Evolutionary conservation across 1,140 invertebrate genomes (phyloP), one percentile per base, ranked within the genome.

Genomic region (Hestina assimilis): DNA sequence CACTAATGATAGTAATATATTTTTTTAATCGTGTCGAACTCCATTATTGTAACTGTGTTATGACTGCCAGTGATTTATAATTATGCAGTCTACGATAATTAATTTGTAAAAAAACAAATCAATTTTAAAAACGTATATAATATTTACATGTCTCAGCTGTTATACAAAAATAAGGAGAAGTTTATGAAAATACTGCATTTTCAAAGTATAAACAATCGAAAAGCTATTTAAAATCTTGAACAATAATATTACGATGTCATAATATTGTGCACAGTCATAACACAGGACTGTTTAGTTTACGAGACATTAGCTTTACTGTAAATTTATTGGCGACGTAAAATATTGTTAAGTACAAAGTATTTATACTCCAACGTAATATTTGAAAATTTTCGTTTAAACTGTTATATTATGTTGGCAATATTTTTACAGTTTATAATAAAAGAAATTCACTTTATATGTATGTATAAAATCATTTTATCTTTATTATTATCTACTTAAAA

Each of bases 1-100:
- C 48, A 50, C 43, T 65, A 53, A 54, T 50, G 51, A 51, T 55
- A 59, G 47, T 54, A 29, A 47, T 52, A 57, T 66, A 62, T 58
- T 55, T 61, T 50, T 60, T 45, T 57, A 63, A 57, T 51, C 21
- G 40, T 59, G 55, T 28, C 58, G 31, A 62, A 26, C 35, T 51
- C 33, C 40, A 62, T 62, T 62, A 59, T 57, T 59, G 50, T 62
- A 52, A 43, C 55, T 53, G 57, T 50, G 51, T 72, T 75, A 72
- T 68, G 69, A 59, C 64, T 72, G 72, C 35, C 59, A 70, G 64
- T 72, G 42, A 69, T 73, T 47, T 48, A 35, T 61, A 31, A n/a
- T 52, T 41, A 33, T 58, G 28, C 28, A 38, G 29, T 40, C 29
- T 20, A 38, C 46, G 14, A 35, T 46, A 46, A 28, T 31, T 33